phyloP scores from a whole-genome alignment of 2,888 invertebrate genomes.

The Xestia xanthographa region DNA sequence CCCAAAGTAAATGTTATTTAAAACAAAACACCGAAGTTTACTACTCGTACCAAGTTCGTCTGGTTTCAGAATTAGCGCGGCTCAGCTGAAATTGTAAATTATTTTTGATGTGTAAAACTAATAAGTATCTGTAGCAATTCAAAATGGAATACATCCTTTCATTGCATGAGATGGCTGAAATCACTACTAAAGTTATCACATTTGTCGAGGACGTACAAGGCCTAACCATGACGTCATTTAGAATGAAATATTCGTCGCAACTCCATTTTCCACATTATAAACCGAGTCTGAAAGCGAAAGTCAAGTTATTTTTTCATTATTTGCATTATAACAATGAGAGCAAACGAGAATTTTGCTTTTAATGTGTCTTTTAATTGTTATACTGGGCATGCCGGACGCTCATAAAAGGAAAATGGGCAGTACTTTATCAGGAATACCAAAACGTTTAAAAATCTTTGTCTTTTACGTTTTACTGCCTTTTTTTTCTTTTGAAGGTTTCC shows the following conservation, averaged over 20 bases:
- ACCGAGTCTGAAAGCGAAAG: conserved; percentile 24
- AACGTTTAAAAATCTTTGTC: conserved; percentile 53
- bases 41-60: neutral
- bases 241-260: conserved; percentile 12
- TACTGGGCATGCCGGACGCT: conserved; percentile 51
- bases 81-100: neutral
- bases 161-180: neutral
- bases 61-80: conserved; percentile 6
- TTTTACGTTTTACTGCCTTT: conserved; percentile 22
- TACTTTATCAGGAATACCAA: conserved; percentile 51
- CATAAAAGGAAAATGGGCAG: conserved; percentile 70
- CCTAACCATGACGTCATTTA: neutral
- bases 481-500: neutral
- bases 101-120: neutral
- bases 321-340: conserved; percentile 41
- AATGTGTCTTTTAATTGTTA: conserved; percentile 60
- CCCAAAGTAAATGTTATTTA: neutral
- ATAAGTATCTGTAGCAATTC: conserved; percentile 15
- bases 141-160: neutral
- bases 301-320: conserved; percentile 42
- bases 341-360: conserved; percentile 54
- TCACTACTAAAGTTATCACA: neutral
- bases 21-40: neutral
- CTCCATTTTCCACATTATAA: conserved; percentile 22
- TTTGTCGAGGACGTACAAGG: neutral